Conservation (phyloP, 2,888 invertebrate species). For the Tetrapedia diversipes region DNA sequence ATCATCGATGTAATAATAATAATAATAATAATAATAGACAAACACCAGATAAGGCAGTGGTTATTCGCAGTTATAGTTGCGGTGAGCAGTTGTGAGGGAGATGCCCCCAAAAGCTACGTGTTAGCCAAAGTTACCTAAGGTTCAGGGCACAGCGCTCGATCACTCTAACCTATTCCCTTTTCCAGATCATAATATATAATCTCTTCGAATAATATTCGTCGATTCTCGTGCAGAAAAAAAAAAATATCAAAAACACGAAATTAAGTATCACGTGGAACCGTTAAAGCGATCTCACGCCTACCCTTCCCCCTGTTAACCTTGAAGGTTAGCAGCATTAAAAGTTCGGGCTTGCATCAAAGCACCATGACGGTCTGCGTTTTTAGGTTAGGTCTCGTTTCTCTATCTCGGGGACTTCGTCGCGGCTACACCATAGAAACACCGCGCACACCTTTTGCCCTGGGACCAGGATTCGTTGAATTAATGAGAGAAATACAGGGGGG, state of each 20-base stretch:
- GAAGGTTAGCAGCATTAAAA: slow-evolving; percentile 82
- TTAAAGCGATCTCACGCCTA: slow-evolving; percentile 43
- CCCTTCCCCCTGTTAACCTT: slow-evolving; percentile 75
- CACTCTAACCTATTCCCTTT: slow-evolving; percentile 31
- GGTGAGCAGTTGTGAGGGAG: slow-evolving; percentile 83
- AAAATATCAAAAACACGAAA: no score
- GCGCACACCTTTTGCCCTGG: no score
- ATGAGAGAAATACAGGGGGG: no score
- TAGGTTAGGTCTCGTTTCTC: no score
- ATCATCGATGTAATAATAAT: slow-evolving; percentile 75
- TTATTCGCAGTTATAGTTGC: slow-evolving; percentile 83
- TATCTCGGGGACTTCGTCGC: no score
- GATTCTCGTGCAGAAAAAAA: no score
- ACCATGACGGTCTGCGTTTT: slow-evolving; percentile 53
- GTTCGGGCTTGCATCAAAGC: slow-evolving; percentile 79
- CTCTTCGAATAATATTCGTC: no score
- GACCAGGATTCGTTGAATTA: no score
- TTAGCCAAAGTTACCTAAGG: slow-evolving; percentile 81
- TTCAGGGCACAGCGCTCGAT: slow-evolving; percentile 52
- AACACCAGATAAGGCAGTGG: slow-evolving; percentile 83
- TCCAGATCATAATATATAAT: no score
- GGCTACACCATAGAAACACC: slow-evolving; percentile 22
- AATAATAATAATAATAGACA: slow-evolving; percentile 77
- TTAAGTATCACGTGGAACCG: not conserved
- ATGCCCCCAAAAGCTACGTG: slow-evolving; percentile 83